Conservation (phyloP, 1,140 invertebrate genomes). For the Lerema accius region DNA sequence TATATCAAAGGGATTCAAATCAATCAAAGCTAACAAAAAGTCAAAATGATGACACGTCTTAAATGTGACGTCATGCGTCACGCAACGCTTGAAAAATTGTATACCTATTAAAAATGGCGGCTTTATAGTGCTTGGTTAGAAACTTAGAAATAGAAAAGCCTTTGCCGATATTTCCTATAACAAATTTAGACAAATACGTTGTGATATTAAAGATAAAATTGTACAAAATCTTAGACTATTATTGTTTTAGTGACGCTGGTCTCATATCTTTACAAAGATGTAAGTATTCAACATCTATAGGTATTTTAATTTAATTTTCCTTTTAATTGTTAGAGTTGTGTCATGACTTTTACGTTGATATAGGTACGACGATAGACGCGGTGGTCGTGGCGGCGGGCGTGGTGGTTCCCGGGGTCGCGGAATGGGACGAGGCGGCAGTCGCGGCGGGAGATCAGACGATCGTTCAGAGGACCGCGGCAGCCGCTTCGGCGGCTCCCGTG, state of each 20-base stretch:
- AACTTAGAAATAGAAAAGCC: slow-evolving; percentile 1
- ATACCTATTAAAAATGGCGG: slow-evolving; percentile 24
- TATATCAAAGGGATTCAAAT: neutral
- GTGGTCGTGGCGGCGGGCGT: slow-evolving; percentile 66
- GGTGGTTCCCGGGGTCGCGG: slow-evolving; percentile 57
- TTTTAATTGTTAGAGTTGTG: slow-evolving; percentile 30
- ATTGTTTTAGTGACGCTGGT: slow-evolving; percentile 10
- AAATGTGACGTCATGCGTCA: neutral
- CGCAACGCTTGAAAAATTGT: neutral
- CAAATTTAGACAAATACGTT: slow-evolving; percentile 10
- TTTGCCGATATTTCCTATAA: slow-evolving; percentile 3
- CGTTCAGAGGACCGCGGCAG: slow-evolving; percentile 61
- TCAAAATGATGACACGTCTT: neutral
- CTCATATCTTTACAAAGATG: slow-evolving; percentile 36
- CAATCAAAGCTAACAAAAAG: slow-evolving; percentile 11
- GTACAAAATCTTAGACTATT: neutral
- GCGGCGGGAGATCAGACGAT: slow-evolving; percentile 59
- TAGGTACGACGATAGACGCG: slow-evolving; percentile 78
- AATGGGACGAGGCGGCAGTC: slow-evolving; percentile 49
- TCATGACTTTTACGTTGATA: slow-evolving; percentile 20
- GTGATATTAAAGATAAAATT: slow-evolving; percentile 10
- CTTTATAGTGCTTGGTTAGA: slow-evolving; percentile 19
- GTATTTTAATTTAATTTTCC: slow-evolving; percentile 2
- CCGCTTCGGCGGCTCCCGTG: slow-evolving; percentile 53
- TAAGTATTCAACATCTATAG: slow-evolving; percentile 45